A percentile compares a stretch with the other conserved stretches of the same genome.
These are phyloP conservation scores for Vireo griseus DNA, from an alignment of 2,797 vertebrate species.

Conservation along the genomic window DNA sequence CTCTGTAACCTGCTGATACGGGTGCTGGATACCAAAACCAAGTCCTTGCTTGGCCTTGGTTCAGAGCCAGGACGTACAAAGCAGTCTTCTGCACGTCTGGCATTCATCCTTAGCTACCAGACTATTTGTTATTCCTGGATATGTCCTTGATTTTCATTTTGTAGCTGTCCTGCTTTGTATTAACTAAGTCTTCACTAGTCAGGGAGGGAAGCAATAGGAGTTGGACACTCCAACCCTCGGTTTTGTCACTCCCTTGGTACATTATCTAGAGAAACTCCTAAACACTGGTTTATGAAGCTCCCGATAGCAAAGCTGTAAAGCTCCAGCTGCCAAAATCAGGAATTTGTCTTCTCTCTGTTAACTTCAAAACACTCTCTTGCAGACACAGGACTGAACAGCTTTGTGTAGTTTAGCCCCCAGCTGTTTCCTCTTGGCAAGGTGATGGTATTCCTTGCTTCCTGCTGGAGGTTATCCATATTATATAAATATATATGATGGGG, in stretches of 20 bases:
- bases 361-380: conserved; percentile 29
- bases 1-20: conserved; percentile 10
- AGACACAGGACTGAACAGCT: conserved; percentile 22
- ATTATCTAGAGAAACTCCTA: conserved; percentile 11
- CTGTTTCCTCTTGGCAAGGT: conserved; percentile 35
- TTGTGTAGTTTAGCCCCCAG: conserved; percentile 40
- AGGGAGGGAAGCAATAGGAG: neutral
- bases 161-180: conserved; percentile 52
- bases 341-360: conserved; percentile 44
- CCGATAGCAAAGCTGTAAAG: conserved; percentile 14
- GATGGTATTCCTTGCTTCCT: conserved; percentile 31
- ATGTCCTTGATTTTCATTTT: conserved; percentile 41
- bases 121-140: conserved; percentile 62
- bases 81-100: conserved; percentile 35
- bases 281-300: neutral
- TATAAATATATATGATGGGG: neutral
- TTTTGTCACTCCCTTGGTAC: conserved; percentile 42
- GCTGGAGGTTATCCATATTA: neutral
- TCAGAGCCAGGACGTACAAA: conserved; percentile 58
- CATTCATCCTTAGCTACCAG: conserved; percentile 53
- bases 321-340: conserved; percentile 1
- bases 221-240: neutral
- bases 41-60: conserved; percentile 54
- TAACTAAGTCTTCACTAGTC: conserved; percentile 26
- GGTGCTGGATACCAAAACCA: neutral